Percentiles rank a stretch among this genome's conserved stretches.
These are phyloP conservation scores for Aphaenogaster rudis DNA, from an alignment of 1,140 invertebrate genomes.

Conservation along the genomic window DNA sequence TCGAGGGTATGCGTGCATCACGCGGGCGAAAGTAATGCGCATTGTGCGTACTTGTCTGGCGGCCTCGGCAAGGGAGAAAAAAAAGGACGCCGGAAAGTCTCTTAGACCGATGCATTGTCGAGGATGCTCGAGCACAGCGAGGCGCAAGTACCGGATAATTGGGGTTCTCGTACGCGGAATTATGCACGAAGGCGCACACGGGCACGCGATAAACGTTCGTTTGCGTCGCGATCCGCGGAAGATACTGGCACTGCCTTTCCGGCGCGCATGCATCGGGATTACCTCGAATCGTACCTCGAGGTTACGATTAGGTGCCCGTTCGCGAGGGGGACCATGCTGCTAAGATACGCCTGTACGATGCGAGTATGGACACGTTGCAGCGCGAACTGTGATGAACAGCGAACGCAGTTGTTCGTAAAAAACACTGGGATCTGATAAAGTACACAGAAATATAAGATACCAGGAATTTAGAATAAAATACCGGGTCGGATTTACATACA, in stretches of 20 bases:
- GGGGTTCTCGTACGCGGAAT: constrained; percentile 51
- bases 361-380: neutral
- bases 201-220: constrained; percentile 49
- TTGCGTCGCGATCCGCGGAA: constrained; percentile 36
- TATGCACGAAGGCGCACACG: constrained; percentile 59
- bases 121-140: neutral
- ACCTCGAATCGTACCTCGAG: constrained; percentile 9
- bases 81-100: neutral
- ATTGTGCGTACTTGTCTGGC: constrained; percentile 27
- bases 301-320: constrained; percentile 33
- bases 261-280: constrained; percentile 22
- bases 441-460: neutral
- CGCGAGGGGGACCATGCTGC: neutral
- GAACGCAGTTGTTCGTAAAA: neutral
- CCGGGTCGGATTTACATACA: neutral
- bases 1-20: neutral
- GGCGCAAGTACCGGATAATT: constrained; percentile 58
- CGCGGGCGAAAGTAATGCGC: constrained; percentile 33
- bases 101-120: constrained; percentile 37
- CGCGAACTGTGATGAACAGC: neutral
- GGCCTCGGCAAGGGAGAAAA: neutral
- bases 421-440: neutral
- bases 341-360: constrained; percentile 7
- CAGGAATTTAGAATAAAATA: neutral
- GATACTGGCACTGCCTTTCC: constrained; percentile 34